Conservation (phyloP, 2,888 invertebrate genomes). For the Balanococcus diminutus region DNA sequence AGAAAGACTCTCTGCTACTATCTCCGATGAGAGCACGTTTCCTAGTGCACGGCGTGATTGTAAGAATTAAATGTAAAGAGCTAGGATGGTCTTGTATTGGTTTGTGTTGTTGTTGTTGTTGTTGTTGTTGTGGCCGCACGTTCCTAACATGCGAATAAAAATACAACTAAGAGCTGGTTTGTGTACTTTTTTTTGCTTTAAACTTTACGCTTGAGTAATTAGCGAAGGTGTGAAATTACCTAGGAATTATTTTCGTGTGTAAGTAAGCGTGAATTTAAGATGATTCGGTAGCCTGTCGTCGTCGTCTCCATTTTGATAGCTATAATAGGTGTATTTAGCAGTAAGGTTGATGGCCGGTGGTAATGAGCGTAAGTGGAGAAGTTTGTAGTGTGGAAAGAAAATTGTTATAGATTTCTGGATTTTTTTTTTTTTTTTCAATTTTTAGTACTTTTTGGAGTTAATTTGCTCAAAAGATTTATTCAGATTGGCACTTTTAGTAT, state of each 20-base stretch:
- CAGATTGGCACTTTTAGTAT: no score
- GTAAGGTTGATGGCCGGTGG: not conserved
- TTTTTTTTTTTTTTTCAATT: no score
- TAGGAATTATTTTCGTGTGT: conserved; percentile 9
- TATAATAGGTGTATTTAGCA: not conserved
- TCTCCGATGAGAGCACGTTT: conserved; percentile 48
- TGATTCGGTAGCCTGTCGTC: not conserved
- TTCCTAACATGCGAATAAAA: not conserved
- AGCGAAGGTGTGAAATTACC: conserved; percentile 21
- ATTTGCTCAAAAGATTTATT: no score
- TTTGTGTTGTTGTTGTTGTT: not conserved
- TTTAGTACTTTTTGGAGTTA: no score
- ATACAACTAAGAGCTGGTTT: not conserved
- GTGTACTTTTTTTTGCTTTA: not conserved
- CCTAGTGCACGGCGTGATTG: conserved; percentile 30
- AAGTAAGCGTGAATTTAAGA: conserved; percentile 19
- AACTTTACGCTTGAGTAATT: not conserved
- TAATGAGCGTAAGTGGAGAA: not conserved
- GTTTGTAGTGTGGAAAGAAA: no score
- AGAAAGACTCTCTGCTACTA: conserved; percentile 6
- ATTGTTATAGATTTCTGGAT: no score
- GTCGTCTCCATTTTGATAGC: not conserved
- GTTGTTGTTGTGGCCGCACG: not conserved
- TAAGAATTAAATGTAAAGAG: not conserved
- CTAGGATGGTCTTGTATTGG: not conserved